A percentile compares a stretch with the other conserved stretches of the same genome.
phyloP scores from a whole-genome alignment of 2,113 vertebrate genomes.

The Sylvia atricapilla region DNA sequence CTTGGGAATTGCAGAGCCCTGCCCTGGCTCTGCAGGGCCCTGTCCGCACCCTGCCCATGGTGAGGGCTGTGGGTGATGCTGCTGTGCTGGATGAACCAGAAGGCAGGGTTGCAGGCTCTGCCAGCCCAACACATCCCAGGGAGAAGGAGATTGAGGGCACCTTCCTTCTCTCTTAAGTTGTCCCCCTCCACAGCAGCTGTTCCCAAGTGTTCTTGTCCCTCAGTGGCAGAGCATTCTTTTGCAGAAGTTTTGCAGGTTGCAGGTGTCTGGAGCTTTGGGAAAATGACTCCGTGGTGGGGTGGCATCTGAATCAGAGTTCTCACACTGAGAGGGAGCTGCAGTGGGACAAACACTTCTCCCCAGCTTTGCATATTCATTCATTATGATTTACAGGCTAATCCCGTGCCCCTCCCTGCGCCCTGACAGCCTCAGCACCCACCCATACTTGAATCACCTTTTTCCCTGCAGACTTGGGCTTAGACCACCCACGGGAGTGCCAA shows the following conservation, averaged over 20 bases:
- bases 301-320: not conserved
- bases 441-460: not conserved
- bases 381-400: not conserved
- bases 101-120: not conserved
- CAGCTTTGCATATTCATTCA: not conserved
- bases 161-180: rapidly evolving
- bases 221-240: not conserved
- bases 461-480: not conserved
- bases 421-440: not conserved
- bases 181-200: not conserved
- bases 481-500: not conserved
- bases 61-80: rapidly evolving
- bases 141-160: not conserved
- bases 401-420: not conserved
- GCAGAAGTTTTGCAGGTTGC: not conserved
- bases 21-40: not conserved
- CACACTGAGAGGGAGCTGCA: not conserved
- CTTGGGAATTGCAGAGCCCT: rapidly evolving
- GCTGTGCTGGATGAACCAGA: rapidly evolving
- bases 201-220: not conserved
- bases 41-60: rapidly evolving
- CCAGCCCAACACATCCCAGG: not conserved
- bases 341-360: not conserved
- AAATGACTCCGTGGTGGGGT: rapidly evolving
- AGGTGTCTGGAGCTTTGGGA: not conserved